Base-by-base conservation (phyloP, 2,797 vertebrate species). In the Argentina silus region DNA sequence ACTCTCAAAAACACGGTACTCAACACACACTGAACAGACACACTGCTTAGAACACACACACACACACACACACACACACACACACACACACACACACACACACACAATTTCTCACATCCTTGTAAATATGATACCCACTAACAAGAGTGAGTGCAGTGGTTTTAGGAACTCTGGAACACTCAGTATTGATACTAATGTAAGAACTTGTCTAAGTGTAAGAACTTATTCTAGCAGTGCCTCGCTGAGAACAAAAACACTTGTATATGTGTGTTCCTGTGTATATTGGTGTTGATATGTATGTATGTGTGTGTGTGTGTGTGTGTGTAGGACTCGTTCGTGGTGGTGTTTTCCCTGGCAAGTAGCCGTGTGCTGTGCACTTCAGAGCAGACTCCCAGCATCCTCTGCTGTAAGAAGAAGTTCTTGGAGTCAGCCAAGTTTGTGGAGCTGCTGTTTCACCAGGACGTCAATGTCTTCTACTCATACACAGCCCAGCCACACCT, bases 1-100 rank as follows among this genome's bases (percentile, higher is more conserved):
- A 92, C 94, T 9, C 95, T 95, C 8, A 96, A 97, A 91, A 98
- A 97, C 86, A 95, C 91, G 87, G 96, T 97, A 95, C 10, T 51
- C 1, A 53, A 15, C 7, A 59, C 1, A 8, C n/a, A n/a, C n/a
- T n/a, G 7, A 51, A 42, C 11, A 42, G 15, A 61, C 23, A 53
- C 14, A 10, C 19, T 6, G 14, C 9, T n/a, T n/a, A n/a, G n/a
- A n/a, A n/a, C n/a, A n/a, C n/a, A n/a, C n/a, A n/a, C n/a, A n/a
- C n/a, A n/a, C 48, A 14, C 19, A 47, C 55, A 44, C 12, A 8
- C 7, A 64, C 0, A 27, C 48, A 44, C 6, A 4, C 48, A 44
- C 17, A 56, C 21, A 67, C 12, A 48, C 45, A 27, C 7, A 56
- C 17, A 6, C 0, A n/a, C n/a, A n/a, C n/a, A n/a, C n/a, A n/a